Percentiles rank a stretch among this genome's conserved stretches.
These are phyloP conservation scores for Tetraodon nigroviridis DNA, from an alignment of 2,113 vertebrate species.

Conservation along the genomic window DNA sequence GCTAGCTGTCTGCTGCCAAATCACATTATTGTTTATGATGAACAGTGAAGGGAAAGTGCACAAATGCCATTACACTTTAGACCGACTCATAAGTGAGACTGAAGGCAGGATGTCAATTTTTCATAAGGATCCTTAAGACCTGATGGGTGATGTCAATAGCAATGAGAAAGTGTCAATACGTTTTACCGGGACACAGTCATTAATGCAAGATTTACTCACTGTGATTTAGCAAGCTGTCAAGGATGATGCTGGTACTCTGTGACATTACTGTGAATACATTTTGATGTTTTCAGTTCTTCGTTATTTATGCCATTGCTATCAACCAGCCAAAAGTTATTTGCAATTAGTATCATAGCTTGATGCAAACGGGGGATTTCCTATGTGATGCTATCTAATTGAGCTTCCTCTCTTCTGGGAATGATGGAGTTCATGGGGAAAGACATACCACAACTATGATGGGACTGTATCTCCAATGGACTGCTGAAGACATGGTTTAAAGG, in stretches of 20 bases:
- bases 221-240: not conserved
- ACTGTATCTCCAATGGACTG: slow-evolving; percentile 41
- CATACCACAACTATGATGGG: slow-evolving; percentile 69
- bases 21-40: slow-evolving; percentile 13
- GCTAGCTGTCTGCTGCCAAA: slow-evolving; percentile 16
- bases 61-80: slow-evolving; percentile 46
- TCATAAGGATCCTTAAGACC: slow-evolving; percentile 73
- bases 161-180: slow-evolving; percentile 77
- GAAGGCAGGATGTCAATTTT: slow-evolving; percentile 74
- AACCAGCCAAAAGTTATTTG: slow-evolving; percentile 30
- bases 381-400: slow-evolving; percentile 34
- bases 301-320: slow-evolving; percentile 18
- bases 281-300: slow-evolving; percentile 5
- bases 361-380: slow-evolving; percentile 39
- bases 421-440: slow-evolving; percentile 66
- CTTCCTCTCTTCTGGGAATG: slow-evolving; percentile 59
- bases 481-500: too few relatives aligned
- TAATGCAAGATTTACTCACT: slow-evolving; percentile 34
- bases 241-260: not conserved
- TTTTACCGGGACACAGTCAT: slow-evolving; percentile 50
- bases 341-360: slow-evolving; percentile 13
- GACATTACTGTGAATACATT: not conserved
- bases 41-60: slow-evolving; percentile 12
- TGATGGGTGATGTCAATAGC: slow-evolving; percentile 80
- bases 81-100: slow-evolving; percentile 65